Evolutionary conservation across 35 echinoderm and acorn worm genomes (phyloP).

Genomic region (Hemicentrotus pulcherrimus): DNA sequence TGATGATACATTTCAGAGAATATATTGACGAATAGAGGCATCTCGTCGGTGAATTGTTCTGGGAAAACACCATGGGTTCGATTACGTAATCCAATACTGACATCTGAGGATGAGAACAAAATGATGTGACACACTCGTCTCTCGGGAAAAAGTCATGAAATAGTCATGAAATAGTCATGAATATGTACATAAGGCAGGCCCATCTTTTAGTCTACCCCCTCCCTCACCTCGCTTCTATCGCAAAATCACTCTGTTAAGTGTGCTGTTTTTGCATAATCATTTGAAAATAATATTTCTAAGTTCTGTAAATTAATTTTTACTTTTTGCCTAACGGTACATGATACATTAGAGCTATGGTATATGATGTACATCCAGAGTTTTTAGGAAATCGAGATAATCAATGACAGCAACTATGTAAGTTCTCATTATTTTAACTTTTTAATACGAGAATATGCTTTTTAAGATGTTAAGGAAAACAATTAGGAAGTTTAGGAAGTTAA

Average conservation of each 20-base stretch:
- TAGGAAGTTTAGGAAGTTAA: too few relatives aligned
- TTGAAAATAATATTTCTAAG: too few relatives aligned
- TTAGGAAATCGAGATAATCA: neutral
- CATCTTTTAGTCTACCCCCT: neutral
- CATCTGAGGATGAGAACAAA: constrained; percentile 30
- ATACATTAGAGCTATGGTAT: too few relatives aligned
- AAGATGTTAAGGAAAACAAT: too few relatives aligned
- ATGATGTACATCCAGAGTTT: too few relatives aligned
- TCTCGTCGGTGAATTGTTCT: neutral
- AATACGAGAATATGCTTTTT: too few relatives aligned
- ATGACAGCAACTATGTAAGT: neutral
- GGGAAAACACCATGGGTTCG: neutral
- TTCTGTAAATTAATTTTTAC: too few relatives aligned
- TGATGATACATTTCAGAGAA: neutral
- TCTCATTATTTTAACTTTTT: neutral
- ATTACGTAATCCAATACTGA: constrained; percentile 39
- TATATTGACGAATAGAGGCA: neutral
- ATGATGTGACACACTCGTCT: constrained; percentile 28
- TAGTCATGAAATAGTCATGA: neutral
- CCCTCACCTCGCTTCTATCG: neutral
- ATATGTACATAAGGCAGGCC: neutral
- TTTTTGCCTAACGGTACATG: too few relatives aligned
- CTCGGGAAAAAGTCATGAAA: neutral
- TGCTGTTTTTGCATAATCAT: too few relatives aligned
- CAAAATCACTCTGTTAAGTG: neutral